Conservation (phyloP, 2,888 invertebrate genomes). For the Hydropsyche betteni region DNA sequence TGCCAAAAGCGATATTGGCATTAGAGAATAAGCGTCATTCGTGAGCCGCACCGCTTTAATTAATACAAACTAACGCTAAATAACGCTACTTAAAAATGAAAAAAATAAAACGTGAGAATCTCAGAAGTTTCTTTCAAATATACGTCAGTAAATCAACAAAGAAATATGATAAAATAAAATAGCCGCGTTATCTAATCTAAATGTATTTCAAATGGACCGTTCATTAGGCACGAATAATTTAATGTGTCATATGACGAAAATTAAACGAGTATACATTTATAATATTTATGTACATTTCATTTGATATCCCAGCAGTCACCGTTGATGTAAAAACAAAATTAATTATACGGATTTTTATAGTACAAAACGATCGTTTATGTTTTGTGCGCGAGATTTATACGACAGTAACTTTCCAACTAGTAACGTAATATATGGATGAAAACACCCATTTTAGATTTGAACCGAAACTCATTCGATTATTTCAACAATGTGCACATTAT, state of each 20-base stretch:
- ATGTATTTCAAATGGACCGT: background rate
- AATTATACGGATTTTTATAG: constrained; percentile 12
- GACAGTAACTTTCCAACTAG: constrained; percentile 3
- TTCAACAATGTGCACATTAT: too few relatives aligned
- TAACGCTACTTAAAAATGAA: background rate
- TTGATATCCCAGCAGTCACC: background rate
- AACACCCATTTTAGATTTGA: too few relatives aligned
- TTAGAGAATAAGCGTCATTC: background rate
- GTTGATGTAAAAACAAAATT: constrained; percentile 7
- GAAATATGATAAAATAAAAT: too few relatives aligned
- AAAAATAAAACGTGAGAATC: background rate
- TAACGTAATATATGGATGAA: too few relatives aligned
- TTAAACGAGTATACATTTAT: background rate
- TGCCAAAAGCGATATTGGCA: constrained; percentile 27
- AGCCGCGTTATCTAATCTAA: too few relatives aligned
- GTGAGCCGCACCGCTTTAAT: background rate
- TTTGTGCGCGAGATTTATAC: constrained; percentile 32
- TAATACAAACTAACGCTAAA: constrained; percentile 26
- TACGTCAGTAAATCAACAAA: too few relatives aligned
- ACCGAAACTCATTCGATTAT: too few relatives aligned
- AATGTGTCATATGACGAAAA: constrained; percentile 1
- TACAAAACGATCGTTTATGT: constrained; percentile 15
- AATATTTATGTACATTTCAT: constrained; percentile 8
- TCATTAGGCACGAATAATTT: constrained; percentile 9
- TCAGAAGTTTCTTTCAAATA: too few relatives aligned